Conservation (phyloP, 2,888 invertebrate genomes). For the Slavum lentiscoides region DNA sequence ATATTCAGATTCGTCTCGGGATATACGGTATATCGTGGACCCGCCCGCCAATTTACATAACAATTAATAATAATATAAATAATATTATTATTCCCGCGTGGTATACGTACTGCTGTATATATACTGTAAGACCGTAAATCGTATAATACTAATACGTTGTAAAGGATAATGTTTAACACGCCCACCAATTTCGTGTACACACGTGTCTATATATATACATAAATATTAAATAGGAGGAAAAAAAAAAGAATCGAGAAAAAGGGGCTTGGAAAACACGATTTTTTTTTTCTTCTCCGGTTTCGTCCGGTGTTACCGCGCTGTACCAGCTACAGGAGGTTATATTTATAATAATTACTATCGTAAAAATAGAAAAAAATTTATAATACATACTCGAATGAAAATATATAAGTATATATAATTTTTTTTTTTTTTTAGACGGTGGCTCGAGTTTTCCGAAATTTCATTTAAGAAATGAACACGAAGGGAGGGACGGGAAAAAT, state of each 20-base stretch:
- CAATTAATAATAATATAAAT: conserved; percentile 24
- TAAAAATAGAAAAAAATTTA: too few relatives aligned
- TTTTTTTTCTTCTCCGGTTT: background rate
- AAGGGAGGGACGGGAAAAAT: too few relatives aligned
- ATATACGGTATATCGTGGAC: background rate
- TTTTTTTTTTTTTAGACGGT: too few relatives aligned
- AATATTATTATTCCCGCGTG: background rate
- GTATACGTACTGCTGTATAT: too few relatives aligned
- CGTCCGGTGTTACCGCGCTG: background rate
- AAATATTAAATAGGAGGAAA: too few relatives aligned
- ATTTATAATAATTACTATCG: background rate
- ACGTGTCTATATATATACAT: background rate
- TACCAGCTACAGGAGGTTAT: too few relatives aligned
- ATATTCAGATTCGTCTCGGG: too few relatives aligned
- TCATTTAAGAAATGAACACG: too few relatives aligned
- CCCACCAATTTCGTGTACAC: conserved; percentile 36
- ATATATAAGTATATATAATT: too few relatives aligned
- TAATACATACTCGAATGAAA: too few relatives aligned
- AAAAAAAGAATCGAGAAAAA: conserved; percentile 22
- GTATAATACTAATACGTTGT: conserved; percentile 28
- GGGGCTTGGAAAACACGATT: conserved; percentile 41
- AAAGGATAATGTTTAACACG: conserved; percentile 30
- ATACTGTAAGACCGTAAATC: background rate
- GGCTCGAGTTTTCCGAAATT: too few relatives aligned
- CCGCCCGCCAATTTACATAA: conserved; percentile 46